phyloP scores from a whole-genome alignment of 2,113 vertebrate species.

The Eclectus roratus region DNA sequence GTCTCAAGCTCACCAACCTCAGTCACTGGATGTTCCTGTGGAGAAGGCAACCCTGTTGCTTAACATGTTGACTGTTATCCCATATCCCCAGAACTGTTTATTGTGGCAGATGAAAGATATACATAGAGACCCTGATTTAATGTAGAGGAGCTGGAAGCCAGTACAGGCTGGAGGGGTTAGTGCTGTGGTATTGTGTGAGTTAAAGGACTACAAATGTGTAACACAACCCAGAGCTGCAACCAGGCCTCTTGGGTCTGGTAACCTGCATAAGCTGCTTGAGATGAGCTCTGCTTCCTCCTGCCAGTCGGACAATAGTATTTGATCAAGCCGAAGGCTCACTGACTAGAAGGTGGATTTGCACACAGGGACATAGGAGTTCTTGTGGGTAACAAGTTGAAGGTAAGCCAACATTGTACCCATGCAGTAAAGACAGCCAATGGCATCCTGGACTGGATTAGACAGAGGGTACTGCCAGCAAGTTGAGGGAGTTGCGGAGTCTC shows the following conservation, averaged over 20 bases:
- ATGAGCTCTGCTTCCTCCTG: neutral
- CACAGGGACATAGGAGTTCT: neutral
- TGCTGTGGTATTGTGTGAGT: neutral
- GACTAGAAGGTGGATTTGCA: neutral
- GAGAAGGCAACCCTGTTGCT: neutral
- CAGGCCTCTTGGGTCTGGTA: neutral
- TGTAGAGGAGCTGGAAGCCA: neutral
- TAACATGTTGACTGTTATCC: neutral
- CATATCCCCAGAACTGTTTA: neutral
- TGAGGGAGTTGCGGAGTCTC: neutral
- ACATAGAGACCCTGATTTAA: neutral
- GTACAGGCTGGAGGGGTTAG: neutral
- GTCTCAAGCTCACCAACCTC: rapidly evolving
- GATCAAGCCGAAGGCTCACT: neutral
- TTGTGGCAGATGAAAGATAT: neutral
- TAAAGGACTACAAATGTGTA: too few relatives aligned
- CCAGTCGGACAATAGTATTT: neutral
- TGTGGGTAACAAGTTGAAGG: neutral
- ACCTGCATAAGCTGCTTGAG: neutral
- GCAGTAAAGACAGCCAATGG: neutral
- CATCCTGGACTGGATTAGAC: neutral
- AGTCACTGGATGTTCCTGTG: neutral
- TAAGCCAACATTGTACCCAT: neutral
- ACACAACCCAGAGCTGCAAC: neutral
- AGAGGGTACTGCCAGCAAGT: neutral